These are phyloP conservation scores for Redunca redunca DNA, from an alignment of 2,113 vertebrate species.

Conservation along the genomic window DNA sequence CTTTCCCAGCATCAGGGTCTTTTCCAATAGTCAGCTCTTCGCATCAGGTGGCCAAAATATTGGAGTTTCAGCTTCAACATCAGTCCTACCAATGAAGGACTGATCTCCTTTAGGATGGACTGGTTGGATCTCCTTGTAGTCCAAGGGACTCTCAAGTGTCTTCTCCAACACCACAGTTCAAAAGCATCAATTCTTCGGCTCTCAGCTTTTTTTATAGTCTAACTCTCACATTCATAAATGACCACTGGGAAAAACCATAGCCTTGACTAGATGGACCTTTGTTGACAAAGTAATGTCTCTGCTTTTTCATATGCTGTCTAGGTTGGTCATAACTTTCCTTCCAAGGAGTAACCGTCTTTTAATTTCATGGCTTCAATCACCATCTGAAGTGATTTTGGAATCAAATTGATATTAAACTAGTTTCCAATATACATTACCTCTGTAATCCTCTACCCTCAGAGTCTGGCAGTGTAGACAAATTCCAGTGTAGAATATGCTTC, in stretches of 20 bases:
- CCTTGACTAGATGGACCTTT: background rate
- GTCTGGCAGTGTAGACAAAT: background rate
- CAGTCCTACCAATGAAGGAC: background rate
- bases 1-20: background rate
- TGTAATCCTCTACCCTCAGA: background rate
- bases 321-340: background rate
- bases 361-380: background rate
- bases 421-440: background rate
- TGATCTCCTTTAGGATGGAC: background rate
- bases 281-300: background rate
- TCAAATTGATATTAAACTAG: background rate
- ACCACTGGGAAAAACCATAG: background rate
- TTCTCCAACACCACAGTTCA: background rate
- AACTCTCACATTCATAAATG: background rate
- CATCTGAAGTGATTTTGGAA: background rate
- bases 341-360: background rate
- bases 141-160: background rate
- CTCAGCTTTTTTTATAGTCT: background rate
- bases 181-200: background rate
- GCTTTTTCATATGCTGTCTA: background rate
- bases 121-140: background rate
- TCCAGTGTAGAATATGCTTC: background rate
- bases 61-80: background rate
- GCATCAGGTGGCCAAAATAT: accelerated
- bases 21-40: background rate